Evolutionary conservation across 1,140 invertebrate species (phyloP).

Genomic region (Tetraneura akinire): DNA sequence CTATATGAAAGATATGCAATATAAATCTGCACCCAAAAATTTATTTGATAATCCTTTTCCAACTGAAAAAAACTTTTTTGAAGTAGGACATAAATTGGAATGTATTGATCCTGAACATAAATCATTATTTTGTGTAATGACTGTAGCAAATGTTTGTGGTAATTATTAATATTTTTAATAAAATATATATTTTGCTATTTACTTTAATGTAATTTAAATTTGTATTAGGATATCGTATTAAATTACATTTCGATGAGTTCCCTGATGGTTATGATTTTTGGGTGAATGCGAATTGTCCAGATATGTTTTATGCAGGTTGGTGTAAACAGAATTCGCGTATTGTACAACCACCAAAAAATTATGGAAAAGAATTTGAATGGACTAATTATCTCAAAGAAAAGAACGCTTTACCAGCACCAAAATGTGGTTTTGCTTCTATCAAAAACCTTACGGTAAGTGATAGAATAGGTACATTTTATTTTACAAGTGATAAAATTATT

Average conservation of each 20-base stretch:
- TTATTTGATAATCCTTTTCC: constrained; percentile 34
- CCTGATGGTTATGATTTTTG: constrained; percentile 90
- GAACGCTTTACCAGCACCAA: constrained; percentile 75
- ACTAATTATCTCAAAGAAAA: constrained; percentile 77
- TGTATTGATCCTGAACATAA: constrained; percentile 91
- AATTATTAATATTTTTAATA: constrained; percentile 59
- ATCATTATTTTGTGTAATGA: constrained; percentile 83
- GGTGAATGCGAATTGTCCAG: constrained; percentile 85
- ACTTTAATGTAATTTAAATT: constrained; percentile 17
- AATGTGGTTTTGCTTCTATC: constrained; percentile 5
- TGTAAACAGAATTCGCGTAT: constrained; percentile 78
- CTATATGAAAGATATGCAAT: constrained; percentile 3
- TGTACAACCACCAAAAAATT: constrained; percentile 75
- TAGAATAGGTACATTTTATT: not conserved
- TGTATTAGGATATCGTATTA: constrained; percentile 73
- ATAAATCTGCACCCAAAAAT: constrained; percentile 22
- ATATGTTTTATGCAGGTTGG: constrained; percentile 93
- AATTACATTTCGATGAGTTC: constrained; percentile 91
- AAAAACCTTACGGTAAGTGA: not conserved
- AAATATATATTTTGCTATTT: constrained; percentile 54
- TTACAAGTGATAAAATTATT: no score
- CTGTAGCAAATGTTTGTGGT: constrained; percentile 77
- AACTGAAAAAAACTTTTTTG: constrained; percentile 66
- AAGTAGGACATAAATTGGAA: constrained; percentile 88
- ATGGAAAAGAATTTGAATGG: constrained; percentile 78